These are phyloP conservation scores for Anastrepha obliqua DNA, from an alignment of 1,140 invertebrate genomes.

Conservation along the genomic window DNA sequence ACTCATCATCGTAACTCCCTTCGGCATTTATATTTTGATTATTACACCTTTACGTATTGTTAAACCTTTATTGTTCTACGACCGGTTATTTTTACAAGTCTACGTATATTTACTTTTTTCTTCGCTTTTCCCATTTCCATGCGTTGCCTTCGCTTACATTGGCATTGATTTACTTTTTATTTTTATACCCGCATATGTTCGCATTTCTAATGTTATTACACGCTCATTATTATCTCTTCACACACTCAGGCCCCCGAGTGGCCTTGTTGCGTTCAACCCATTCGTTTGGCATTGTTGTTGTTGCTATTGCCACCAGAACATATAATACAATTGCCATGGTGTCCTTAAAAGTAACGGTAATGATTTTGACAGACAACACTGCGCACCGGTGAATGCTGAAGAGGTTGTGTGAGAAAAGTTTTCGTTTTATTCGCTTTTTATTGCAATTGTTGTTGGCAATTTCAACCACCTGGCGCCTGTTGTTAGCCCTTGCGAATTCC, in stretches of 20 bases:
- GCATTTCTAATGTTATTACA: slow-evolving; percentile 39
- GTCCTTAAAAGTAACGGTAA: slow-evolving; percentile 51
- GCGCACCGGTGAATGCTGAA: background rate
- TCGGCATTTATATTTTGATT: background rate
- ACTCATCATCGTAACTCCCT: background rate
- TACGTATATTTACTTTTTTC: background rate
- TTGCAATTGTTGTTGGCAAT: slow-evolving; percentile 8
- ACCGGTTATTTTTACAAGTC: background rate
- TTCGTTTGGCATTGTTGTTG: slow-evolving; percentile 7
- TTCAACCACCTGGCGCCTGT: slow-evolving; percentile 27
- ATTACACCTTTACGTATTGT: background rate
- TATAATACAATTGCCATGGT: background rate
- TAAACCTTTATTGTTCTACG: background rate
- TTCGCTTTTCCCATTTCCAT: background rate
- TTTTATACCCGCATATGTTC: slow-evolving; percentile 27
- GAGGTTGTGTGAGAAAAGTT: slow-evolving; percentile 6
- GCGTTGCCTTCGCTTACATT: background rate
- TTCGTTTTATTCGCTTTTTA: background rate
- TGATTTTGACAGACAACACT: slow-evolving; percentile 38
- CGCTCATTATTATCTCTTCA: background rate
- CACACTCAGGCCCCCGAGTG: background rate
- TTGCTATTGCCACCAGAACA: background rate
- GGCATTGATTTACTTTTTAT: slow-evolving; percentile 38
- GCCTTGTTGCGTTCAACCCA: slow-evolving; percentile 16
- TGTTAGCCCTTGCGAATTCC: background rate